phyloP scores from a whole-genome alignment of 2,888 invertebrate genomes.

The Torymus auratus region DNA sequence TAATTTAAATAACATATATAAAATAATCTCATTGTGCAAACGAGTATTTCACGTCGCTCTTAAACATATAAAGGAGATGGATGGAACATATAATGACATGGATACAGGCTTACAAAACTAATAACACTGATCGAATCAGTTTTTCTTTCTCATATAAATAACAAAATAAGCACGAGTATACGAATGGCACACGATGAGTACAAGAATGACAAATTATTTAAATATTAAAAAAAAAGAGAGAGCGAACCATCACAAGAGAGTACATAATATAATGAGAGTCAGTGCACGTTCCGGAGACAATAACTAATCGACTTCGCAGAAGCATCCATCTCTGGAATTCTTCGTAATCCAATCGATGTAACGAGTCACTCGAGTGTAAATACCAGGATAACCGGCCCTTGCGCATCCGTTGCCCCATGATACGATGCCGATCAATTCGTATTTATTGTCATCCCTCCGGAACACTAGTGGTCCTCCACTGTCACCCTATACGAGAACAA shows the following conservation, averaged over 20 bases:
- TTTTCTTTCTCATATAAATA: no score
- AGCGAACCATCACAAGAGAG: no score
- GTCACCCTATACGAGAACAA: slow-evolving; percentile 81
- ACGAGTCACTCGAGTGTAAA: slow-evolving; percentile 89
- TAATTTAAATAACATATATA: not conserved
- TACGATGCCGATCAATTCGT: slow-evolving; percentile 90
- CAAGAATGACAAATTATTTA: no score
- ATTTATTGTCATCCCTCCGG: slow-evolving; percentile 84
- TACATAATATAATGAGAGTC: no score
- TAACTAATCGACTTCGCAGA: slow-evolving; percentile 81
- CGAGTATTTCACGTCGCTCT: not conserved
- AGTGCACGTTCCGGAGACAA: no score
- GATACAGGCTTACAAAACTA: slow-evolving; percentile 26
- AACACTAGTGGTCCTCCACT: slow-evolving; percentile 88
- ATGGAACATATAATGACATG: not conserved
- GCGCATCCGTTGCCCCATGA: slow-evolving; percentile 95
- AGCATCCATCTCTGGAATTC: slow-evolving; percentile 89
- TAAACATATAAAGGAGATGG: not conserved
- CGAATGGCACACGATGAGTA: slow-evolving; percentile 32
- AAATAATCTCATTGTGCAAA: slow-evolving; percentile 9
- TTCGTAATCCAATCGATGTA: slow-evolving; percentile 89
- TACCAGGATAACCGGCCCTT: slow-evolving; percentile 89
- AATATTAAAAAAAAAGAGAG: no score
- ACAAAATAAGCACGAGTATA: no score
- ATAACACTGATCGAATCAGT: not conserved